Evolutionary conservation across 2,113 vertebrate species (phyloP).

Genomic region (Phylloscopus trochilus): DNA sequence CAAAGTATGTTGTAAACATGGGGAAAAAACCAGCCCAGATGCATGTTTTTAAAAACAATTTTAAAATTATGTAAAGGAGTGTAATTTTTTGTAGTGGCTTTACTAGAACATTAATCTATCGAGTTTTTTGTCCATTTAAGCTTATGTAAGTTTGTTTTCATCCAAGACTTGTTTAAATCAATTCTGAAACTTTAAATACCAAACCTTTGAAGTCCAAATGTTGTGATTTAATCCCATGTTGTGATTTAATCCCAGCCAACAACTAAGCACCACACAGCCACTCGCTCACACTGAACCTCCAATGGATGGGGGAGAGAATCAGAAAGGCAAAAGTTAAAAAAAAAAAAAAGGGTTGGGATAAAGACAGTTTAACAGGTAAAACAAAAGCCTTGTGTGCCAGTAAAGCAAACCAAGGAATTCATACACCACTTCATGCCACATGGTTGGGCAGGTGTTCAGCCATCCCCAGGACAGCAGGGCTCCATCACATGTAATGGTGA

Average conservation of each 20-base stretch:
- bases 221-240: background rate
- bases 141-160: background rate
- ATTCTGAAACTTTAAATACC: background rate
- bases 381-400: background rate
- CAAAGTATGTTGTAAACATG: background rate
- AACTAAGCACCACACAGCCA: background rate
- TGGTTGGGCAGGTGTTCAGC: background rate
- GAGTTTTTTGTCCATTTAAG: background rate
- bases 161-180: background rate
- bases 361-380: background rate
- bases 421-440: background rate
- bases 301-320: background rate
- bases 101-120: background rate
- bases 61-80: background rate
- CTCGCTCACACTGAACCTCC: fast-evolving
- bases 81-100: background rate
- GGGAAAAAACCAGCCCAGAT: background rate
- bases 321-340: background rate
- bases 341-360: background rate
- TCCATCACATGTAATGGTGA: fast-evolving
- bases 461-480: background rate
- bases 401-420: background rate
- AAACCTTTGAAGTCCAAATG: background rate
- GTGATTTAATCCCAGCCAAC: background rate
- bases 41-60: background rate